Evolutionary conservation across 2,888 invertebrate species (phyloP).

Genomic region (Synanthedon tipuliformis): DNA sequence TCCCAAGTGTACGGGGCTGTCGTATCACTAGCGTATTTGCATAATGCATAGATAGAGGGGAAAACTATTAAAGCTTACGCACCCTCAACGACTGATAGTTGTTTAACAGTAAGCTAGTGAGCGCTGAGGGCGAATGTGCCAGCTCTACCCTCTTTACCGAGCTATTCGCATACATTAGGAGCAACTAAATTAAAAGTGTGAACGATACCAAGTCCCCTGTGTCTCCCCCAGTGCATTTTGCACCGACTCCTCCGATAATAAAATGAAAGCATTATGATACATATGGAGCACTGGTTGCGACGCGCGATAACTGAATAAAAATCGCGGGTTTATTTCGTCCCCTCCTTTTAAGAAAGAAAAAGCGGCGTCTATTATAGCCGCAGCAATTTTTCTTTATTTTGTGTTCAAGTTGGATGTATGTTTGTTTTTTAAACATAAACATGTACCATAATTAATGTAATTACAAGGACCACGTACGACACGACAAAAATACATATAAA

Average conservation of each 20-base stretch:
- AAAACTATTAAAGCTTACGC: slow-evolving; percentile 62
- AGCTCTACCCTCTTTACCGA: slow-evolving; percentile 35
- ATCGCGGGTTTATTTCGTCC: slow-evolving; percentile 44
- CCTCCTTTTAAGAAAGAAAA: slow-evolving; percentile 28
- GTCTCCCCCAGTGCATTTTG: slow-evolving; percentile 25
- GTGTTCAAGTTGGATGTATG: not conserved
- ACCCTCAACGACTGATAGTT: slow-evolving; percentile 59
- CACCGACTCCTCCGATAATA: slow-evolving; percentile 44
- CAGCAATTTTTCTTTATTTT: slow-evolving; percentile 13
- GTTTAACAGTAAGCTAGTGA: slow-evolving; percentile 54
- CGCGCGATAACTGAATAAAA: slow-evolving; percentile 53
- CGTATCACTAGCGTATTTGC: slow-evolving; percentile 68
- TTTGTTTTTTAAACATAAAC: not conserved
- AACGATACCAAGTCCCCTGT: slow-evolving; percentile 46
- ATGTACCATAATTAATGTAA: too few species aligned
- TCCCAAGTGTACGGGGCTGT: slow-evolving; percentile 63
- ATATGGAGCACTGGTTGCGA: slow-evolving; percentile 53
- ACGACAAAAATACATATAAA: too few species aligned
- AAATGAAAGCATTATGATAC: slow-evolving; percentile 64
- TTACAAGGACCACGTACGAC: too few species aligned
- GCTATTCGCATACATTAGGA: slow-evolving; percentile 65
- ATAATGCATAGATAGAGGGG: slow-evolving; percentile 66
- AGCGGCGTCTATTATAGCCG: slow-evolving; percentile 20
- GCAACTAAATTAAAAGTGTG: slow-evolving; percentile 69
- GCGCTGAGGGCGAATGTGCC: slow-evolving; percentile 20